Evolutionary conservation across 1,140 invertebrate species (phyloP).

Genomic region (Magallana ariakensis): DNA sequence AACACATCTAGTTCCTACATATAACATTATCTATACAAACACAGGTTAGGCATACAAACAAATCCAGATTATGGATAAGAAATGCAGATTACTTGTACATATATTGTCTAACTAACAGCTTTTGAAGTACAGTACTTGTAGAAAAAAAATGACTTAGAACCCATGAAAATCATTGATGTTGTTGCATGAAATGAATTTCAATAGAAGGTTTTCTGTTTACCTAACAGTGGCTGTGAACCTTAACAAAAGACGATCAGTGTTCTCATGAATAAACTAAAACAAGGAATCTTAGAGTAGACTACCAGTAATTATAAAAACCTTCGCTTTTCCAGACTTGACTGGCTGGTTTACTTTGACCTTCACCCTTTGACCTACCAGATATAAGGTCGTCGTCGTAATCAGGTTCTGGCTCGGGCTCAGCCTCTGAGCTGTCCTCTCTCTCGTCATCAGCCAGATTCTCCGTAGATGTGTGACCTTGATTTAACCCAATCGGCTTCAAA

Average conservation of each 20-base stretch:
- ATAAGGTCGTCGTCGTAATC: slow-evolving; percentile 68
- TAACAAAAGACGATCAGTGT: background rate
- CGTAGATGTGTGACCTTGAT: slow-evolving; percentile 58
- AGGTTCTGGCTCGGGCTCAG: slow-evolving; percentile 72
- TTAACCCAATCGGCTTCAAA: slow-evolving; percentile 27
- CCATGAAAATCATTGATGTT: too few species aligned
- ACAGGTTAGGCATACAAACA: too few species aligned
- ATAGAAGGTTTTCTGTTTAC: background rate
- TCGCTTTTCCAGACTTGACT: background rate
- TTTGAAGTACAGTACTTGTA: too few species aligned
- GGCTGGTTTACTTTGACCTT: background rate
- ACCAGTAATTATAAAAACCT: background rate
- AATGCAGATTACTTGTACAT: too few species aligned
- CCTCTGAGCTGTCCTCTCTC: slow-evolving; percentile 74
- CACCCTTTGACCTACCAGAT: background rate
- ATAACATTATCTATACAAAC: too few species aligned
- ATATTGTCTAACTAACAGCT: too few species aligned
- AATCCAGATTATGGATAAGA: too few species aligned
- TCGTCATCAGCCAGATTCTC: slow-evolving; percentile 76
- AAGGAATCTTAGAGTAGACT: background rate
- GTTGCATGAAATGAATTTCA: too few species aligned
- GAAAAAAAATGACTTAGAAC: too few species aligned
- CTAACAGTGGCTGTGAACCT: slow-evolving; percentile 10
- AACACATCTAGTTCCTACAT: too few species aligned
- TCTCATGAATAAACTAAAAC: background rate